Evolutionary conservation across 2,797 vertebrate genomes (phyloP).

Genomic region (Crocodylus rhombifer): DNA sequence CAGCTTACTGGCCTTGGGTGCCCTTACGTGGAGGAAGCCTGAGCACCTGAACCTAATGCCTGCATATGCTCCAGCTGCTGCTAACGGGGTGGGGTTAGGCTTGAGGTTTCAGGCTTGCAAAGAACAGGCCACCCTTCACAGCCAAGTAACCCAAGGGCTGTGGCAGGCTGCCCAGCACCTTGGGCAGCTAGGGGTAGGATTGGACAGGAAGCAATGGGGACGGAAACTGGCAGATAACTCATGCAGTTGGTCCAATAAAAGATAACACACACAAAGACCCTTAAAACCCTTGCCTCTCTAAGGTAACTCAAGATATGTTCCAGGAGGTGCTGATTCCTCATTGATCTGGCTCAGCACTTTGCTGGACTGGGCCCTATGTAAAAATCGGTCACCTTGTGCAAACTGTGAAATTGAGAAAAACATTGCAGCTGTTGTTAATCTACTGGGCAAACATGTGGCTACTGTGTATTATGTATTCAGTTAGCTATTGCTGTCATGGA

Average conservation of each 20-base stretch:
- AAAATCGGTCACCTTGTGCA: rapidly evolving
- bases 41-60: too few species aligned
- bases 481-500: background rate
- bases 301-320: too few species aligned
- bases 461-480: background rate
- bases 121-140: background rate
- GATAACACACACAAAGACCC: too few species aligned
- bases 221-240: background rate
- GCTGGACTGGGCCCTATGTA: rapidly evolving
- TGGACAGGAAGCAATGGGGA: background rate
- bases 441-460: too few species aligned
- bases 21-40: too few species aligned
- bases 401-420: background rate
- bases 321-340: background rate
- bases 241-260: background rate
- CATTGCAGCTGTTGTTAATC: background rate
- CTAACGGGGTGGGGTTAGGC: too few species aligned
- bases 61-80: too few species aligned
- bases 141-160: background rate
- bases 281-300: too few species aligned
- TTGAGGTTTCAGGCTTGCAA: background rate
- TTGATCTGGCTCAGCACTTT: rapidly evolving
- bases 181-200: background rate
- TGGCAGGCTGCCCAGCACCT: background rate
- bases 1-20: background rate